Evolutionary conservation across 2,797 vertebrate genomes (phyloP), one percentile per base, ranked within the genome.

Genomic region (Semaprochilodus insignis): DNA sequence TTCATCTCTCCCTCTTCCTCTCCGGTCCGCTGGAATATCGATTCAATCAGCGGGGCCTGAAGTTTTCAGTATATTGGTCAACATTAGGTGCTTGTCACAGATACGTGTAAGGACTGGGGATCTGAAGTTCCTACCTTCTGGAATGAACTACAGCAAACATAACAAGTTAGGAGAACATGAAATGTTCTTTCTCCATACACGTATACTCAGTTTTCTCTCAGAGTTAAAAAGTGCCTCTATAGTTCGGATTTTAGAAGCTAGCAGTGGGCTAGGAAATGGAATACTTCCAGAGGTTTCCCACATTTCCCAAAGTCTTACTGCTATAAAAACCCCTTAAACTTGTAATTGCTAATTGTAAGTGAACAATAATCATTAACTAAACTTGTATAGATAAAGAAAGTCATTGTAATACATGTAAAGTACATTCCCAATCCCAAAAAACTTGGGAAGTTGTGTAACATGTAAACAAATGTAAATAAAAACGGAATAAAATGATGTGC

Each of bases 1-100:
- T 54, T 67, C 62, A 63, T 77, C 75, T 63, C 21, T 27, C 60
- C 15, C 60, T 65, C 60, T 77, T 65, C 62, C 57, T 51, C 75
- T 52, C 75, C n/a, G 63, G n/a, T 21, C 25, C 23, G 4, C 52
- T 74, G 72, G 52, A 73, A 54, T 74, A 74, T 74, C 10, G 72
- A 74, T 74, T 74, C 54, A 55, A 74, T 74, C 72, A 74, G 31
- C 19, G n/a, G 54, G 31, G 51, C 10, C 52, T 19, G 31, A 59
- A 34, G 54, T 57, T 74, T 59, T 74, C 54, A 34, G 16, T 36
- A 14, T 34, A 25, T 34, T 57, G 72, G 52, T 74, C 54, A 59
- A 54, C 70, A 31, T 54, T 74, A 57, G 72, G 52, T 74, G 72
- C 52, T 57, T 74, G 54, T 74, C 72, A 34, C 25, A 19, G 54